Evolutionary conservation across 2,797 vertebrate genomes (phyloP), one percentile per base, ranked within the genome.

Genomic region (Myoxocephalus aenaeus): DNA sequence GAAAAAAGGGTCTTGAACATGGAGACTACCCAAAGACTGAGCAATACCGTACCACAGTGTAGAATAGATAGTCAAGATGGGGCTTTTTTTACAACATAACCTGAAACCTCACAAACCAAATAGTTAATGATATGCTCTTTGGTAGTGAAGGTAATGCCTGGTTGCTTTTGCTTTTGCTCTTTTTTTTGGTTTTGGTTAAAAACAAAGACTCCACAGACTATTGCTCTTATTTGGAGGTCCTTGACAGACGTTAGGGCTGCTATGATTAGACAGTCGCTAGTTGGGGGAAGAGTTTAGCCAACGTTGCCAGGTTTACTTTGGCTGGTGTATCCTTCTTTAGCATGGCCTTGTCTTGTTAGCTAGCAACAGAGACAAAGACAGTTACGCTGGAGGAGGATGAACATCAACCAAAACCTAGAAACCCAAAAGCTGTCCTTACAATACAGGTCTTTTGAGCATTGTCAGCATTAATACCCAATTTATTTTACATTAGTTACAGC

Each of bases 341-440:
- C 44, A 65, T 32, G 9, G 17, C 25, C 11, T 63, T 29, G 10
- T 29, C 17, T 29, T 48, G 17, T 32, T 64, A 29, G 17, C 42
- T 32, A 48, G 25, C 63, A 46, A 65, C 20, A 46, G 1, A 25
- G 14, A 61, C 20, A 14, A 40, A 42, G 36, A 62, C 22, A 40
- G 38, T 6, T 17, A 27, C 2, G 22, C 50, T 27, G 22, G 14
- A 25, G 29, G 17, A 32, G 15, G 27, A 59, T 7, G 29, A 34
- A 58, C 57, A 59, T 34, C 56, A 58, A 58, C 29, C 29, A 58
- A 58, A 58, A 53, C 20, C 32, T 51, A 14, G 14, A 64, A 58
- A 53, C 32, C 32, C 20, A 14, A 14, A 64, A 13, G 10, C 8
- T 53, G 7, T 53, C 18, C 13, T 53, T 53, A 29, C 13, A 20